Base-by-base conservation (phyloP, 2,888 invertebrate species). In the Maniola hyperantus region DNA sequence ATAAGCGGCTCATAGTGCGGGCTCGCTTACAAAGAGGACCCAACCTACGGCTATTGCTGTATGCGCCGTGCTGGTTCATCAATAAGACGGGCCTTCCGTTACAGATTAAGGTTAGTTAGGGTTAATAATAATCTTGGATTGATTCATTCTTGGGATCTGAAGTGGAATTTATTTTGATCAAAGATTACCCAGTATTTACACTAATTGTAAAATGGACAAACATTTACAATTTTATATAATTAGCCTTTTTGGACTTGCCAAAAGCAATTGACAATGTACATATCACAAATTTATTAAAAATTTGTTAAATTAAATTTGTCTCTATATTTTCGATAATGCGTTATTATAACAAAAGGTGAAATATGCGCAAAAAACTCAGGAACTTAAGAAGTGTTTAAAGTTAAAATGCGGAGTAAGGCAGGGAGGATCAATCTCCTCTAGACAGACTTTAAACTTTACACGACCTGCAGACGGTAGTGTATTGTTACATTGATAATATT, bases 1-100 rank as follows among this genome's bases (percentile, higher is more conserved):
- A 93, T 76, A 95, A 95, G 74, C 94, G 95, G 74, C 90, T 96
- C 73, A 93, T 94, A 26, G 90, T 97, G 58, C 94, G 95, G 78
- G 94, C 96, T 36, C 94, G 94, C 72, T 92, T 95, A 20, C 95
- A 94, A 67, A 91, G 95, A 62, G 69, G 69, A 0, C 67, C 94
- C 61, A 93, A 94, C 74, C 94, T 95, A 85, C 94, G 95, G 71
- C 84, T 97, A 64, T 93, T 93, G 77, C 91, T 97, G 77, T 96
- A 96, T 82, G 95, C 97, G 1, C 96, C 97, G 15, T 97, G 96
- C 83, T 98, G 98, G 97, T 93, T 98, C 78, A 95, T 98, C 72
- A 98, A 98, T 88, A 97, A 97, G 87, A 96, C 97, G 5, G 96
- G 96, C 13, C 87, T 98, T 70, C 97, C 97, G 4, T 84, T 98